Evolutionary conservation across 1,140 invertebrate genomes (phyloP).

Genomic region (Potamilus streckersoni): DNA sequence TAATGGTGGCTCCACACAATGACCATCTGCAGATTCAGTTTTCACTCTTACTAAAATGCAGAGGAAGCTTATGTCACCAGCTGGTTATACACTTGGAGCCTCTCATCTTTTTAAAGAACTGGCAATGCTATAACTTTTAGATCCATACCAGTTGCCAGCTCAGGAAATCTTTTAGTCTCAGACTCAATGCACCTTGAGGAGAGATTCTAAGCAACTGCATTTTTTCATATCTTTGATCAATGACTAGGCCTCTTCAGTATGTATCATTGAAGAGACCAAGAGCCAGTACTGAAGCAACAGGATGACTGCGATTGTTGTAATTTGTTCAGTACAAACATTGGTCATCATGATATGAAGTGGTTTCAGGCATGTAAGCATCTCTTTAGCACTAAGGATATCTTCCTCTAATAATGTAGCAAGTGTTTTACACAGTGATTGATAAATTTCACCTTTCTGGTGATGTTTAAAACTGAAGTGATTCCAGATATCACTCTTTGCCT

Average conservation of each 20-base stretch:
- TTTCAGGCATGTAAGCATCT: not conserved
- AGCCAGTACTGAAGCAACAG: slow-evolving; percentile 3
- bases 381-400: slow-evolving; percentile 1
- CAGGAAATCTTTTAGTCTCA: too few relatives aligned
- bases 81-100: too few relatives aligned
- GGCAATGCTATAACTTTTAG: too few relatives aligned
- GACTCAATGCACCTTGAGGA: not conserved
- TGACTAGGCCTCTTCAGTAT: not conserved
- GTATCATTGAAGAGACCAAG: not conserved
- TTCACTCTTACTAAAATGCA: too few relatives aligned
- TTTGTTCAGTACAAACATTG: not conserved
- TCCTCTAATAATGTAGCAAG: slow-evolving; percentile 3
- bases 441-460: too few relatives aligned
- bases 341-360: not conserved
- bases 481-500: too few relatives aligned
- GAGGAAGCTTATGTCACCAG: too few relatives aligned
- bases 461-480: too few relatives aligned
- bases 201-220: not conserved
- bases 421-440: not conserved
- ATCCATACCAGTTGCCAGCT: too few relatives aligned
- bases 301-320: slow-evolving; percentile 2
- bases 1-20: too few relatives aligned
- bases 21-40: too few relatives aligned
- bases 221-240: slow-evolving; percentile 1
- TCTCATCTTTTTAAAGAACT: too few relatives aligned